A percentile compares a stretch with the other conserved stretches of the same genome.
Evolutionary conservation across 2,888 invertebrate species (phyloP).

Genomic region (Bimastos eiseni): DNA sequence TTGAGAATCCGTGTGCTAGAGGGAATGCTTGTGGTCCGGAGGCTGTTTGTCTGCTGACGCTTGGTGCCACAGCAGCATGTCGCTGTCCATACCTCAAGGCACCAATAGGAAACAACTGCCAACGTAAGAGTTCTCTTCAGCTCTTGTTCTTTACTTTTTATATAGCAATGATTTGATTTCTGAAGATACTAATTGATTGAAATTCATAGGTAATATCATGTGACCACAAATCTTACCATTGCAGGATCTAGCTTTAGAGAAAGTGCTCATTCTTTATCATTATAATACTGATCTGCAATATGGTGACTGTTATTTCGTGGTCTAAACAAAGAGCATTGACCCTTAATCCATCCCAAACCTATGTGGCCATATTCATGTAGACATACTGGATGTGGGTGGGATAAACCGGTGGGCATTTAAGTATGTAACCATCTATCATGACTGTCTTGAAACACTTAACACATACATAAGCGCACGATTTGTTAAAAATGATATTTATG

Average conservation of each 20-base stretch:
- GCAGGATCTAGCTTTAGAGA: no score
- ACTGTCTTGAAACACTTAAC: no score
- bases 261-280: neutral
- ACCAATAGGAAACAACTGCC: conserved; percentile 72
- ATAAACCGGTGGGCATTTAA: neutral
- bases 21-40: conserved; percentile 79
- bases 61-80: conserved; percentile 70
- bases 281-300: neutral
- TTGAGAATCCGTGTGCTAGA: conserved; percentile 69
- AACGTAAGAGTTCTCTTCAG: conserved; percentile 65
- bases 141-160: neutral
- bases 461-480: no score
- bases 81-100: conserved; percentile 87
- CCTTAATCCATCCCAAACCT: no score
- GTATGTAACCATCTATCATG: neutral
- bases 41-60: conserved; percentile 75
- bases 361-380: neutral
- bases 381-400: neutral
- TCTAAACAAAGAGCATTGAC: no score
- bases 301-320: neutral
- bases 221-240: neutral
- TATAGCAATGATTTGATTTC: neutral
- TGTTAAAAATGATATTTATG: no score
- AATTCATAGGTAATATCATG: neutral
- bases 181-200: neutral